Evolutionary conservation across 2,113 vertebrate species (phyloP).

Genomic region (Xiphophorus hellerii): DNA sequence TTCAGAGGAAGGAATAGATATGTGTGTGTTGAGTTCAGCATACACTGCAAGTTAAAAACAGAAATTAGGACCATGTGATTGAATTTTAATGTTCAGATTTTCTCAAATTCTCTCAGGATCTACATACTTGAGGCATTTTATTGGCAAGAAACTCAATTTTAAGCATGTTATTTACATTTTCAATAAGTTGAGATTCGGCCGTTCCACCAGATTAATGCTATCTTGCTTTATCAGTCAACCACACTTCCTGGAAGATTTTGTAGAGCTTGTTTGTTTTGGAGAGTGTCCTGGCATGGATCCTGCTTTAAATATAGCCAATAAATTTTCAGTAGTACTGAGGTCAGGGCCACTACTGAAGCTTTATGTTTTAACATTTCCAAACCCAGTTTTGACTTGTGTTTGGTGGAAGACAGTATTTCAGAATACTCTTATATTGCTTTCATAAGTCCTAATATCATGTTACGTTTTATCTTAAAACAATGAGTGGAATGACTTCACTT

Average conservation of each 20-base stretch:
- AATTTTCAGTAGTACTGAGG: not conserved
- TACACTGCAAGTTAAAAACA: not conserved
- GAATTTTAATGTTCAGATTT: not conserved
- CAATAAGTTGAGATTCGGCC: not conserved
- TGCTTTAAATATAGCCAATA: too few relatives aligned
- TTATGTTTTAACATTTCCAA: not conserved
- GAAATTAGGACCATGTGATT: not conserved
- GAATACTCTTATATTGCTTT: not conserved
- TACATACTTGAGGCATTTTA: not conserved
- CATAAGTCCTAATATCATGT: not conserved
- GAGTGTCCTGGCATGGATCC: too few relatives aligned
- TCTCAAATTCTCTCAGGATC: not conserved
- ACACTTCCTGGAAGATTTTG: too few relatives aligned
- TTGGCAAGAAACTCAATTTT: too few relatives aligned
- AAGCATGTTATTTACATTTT: too few relatives aligned
- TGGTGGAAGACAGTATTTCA: not conserved
- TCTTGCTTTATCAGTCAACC: too few relatives aligned
- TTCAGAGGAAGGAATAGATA: constrained; percentile 17
- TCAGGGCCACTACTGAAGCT: not conserved
- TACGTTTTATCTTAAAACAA: not conserved
- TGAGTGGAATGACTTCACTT: not conserved
- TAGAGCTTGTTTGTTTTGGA: too few relatives aligned
- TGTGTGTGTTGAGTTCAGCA: constrained; percentile 24
- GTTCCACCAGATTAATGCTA: not conserved
- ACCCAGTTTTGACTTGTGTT: not conserved